Conservation (phyloP, 2,797 vertebrate species). For the Peromyscus melanophrys region DNA sequence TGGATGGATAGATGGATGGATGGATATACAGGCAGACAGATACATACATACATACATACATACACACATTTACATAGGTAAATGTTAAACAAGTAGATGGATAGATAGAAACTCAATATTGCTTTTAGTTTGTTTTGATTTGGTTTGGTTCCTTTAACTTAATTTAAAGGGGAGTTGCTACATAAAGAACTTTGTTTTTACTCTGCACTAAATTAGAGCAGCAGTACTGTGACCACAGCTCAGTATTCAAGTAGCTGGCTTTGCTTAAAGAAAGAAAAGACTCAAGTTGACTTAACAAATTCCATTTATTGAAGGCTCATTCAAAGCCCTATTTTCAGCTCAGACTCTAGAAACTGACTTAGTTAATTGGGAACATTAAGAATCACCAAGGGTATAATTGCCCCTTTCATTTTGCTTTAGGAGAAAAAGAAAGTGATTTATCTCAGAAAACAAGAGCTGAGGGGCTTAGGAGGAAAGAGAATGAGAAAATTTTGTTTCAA, state of each 20-base stretch:
- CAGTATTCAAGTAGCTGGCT: constrained; percentile 37
- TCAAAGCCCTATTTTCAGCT: constrained; percentile 77
- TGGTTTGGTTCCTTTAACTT: constrained; percentile 43
- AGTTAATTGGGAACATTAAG: constrained; percentile 84
- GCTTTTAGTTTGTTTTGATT: constrained; percentile 29
- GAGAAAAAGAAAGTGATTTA: constrained; percentile 79
- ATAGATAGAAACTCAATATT: background rate
- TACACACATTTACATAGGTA: too few species aligned
- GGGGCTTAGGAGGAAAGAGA: constrained; percentile 60
- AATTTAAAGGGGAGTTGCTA: background rate
- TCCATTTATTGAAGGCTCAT: constrained; percentile 71
- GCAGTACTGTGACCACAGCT: constrained; percentile 33
- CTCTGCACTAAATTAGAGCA: constrained; percentile 43
- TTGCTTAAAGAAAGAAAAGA: constrained; percentile 9
- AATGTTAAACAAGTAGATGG: background rate
- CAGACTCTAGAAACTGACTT: constrained; percentile 79
- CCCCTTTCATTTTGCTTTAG: constrained; percentile 79
- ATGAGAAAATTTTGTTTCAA: constrained; percentile 48
- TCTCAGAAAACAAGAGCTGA: constrained; percentile 80
- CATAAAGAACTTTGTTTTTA: constrained; percentile 38
- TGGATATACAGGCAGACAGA: background rate
- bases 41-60: too few species aligned
- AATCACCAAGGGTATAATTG: constrained; percentile 81
- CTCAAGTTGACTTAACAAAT: constrained; percentile 76
- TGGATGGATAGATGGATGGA: background rate